Evolutionary conservation across 2,888 invertebrate genomes (phyloP).

Genomic region (Anarsia innoxiella): DNA sequence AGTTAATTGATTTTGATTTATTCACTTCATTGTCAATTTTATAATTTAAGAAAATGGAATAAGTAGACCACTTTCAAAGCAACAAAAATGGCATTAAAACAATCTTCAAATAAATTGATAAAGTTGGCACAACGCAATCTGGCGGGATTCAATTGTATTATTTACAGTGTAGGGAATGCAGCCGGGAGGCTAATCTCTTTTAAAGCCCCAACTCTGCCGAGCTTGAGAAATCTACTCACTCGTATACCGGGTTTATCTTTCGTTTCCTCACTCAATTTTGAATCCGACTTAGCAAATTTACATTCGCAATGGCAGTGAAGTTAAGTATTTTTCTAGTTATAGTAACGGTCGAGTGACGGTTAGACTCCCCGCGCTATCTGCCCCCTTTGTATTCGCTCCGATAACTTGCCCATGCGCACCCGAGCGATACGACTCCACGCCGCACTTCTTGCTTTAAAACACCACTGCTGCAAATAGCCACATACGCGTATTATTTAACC

Average conservation of each 20-base stretch:
- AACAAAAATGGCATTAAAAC: too few relatives aligned
- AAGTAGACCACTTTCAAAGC: too few relatives aligned
- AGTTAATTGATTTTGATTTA: too few relatives aligned
- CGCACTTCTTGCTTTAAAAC: slow-evolving; percentile 66
- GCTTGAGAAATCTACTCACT: slow-evolving; percentile 36
- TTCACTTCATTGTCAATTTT: too few relatives aligned
- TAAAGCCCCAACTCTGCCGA: slow-evolving; percentile 36
- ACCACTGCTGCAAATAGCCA: too few relatives aligned
- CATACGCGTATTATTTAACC: too few relatives aligned
- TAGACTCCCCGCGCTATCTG: slow-evolving; percentile 73
- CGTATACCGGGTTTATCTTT: slow-evolving; percentile 26
- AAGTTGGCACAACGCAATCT: too few relatives aligned
- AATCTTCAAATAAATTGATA: too few relatives aligned
- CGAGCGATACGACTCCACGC: slow-evolving; percentile 66
- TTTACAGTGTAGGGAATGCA: slow-evolving; percentile 43
- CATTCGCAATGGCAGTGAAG: too few relatives aligned
- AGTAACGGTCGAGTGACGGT: slow-evolving; percentile 74
- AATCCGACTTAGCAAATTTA: slow-evolving; percentile 45
- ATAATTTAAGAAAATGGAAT: slow-evolving; percentile 23
- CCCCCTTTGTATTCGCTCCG: slow-evolving; percentile 75
- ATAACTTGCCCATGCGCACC: slow-evolving; percentile 74
- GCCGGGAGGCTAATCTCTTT: slow-evolving; percentile 49
- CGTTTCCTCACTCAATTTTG: slow-evolving; percentile 51
- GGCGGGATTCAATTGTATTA: slow-evolving; percentile 49
- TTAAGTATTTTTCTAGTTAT: slow-evolving; percentile 64